phyloP scores from a whole-genome alignment of 2,113 vertebrate species.

The Willisornis vidua region DNA sequence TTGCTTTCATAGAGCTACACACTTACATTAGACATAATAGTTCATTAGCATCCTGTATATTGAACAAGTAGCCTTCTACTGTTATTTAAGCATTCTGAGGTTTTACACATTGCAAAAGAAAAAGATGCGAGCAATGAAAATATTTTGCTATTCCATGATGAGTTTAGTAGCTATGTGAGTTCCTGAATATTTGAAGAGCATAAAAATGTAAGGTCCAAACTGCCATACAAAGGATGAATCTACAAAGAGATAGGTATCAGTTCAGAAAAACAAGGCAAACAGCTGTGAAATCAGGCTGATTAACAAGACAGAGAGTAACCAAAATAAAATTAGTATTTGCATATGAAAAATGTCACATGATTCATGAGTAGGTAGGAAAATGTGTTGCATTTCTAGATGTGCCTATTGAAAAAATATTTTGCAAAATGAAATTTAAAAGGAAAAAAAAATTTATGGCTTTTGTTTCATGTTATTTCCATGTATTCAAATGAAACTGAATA shows the following conservation, averaged over 20 bases:
- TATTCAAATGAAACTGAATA: neutral
- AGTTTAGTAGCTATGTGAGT: neutral
- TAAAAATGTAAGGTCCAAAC: neutral
- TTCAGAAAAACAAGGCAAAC: neutral
- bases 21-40: neutral
- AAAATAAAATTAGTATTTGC: neutral
- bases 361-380: neutral
- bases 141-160: neutral
- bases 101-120: neutral
- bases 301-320: neutral
- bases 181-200: neutral
- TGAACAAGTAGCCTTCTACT: neutral
- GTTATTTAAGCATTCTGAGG: neutral
- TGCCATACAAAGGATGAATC: neutral
- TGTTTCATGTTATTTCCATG: neutral
- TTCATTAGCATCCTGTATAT: neutral
- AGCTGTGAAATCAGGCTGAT: neutral
- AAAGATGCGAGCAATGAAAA: neutral
- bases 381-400: neutral
- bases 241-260: neutral
- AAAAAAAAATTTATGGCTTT: neutral
- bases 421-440: neutral
- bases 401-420: neutral
- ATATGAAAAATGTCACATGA: neutral
- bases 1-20: neutral